phyloP scores from a whole-genome alignment of 2,113 vertebrate genomes.

The Vulpes lagopus region DNA sequence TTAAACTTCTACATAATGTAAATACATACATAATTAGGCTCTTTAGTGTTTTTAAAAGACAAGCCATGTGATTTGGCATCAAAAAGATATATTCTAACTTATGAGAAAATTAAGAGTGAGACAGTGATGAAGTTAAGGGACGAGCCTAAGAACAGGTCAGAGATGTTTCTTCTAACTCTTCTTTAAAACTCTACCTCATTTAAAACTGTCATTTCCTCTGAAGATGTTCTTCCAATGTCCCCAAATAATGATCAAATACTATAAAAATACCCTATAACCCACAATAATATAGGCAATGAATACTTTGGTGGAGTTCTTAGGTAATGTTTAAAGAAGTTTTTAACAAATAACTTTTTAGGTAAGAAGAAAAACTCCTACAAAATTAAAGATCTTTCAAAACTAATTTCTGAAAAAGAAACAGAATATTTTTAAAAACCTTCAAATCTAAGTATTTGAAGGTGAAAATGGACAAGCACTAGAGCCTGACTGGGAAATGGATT shows the following conservation, averaged over 20 bases:
- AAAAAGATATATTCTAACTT: not conserved
- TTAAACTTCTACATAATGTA: not conserved
- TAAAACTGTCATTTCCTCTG: not conserved
- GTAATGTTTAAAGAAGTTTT: not conserved
- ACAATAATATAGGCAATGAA: not conserved
- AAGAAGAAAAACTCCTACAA: not conserved
- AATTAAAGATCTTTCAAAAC: not conserved
- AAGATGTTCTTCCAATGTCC: not conserved
- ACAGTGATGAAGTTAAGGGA: not conserved
- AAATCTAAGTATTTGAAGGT: not conserved
- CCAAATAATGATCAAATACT: not conserved
- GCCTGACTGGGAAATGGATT: not conserved
- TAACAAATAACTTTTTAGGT: not conserved
- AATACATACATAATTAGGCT: not conserved
- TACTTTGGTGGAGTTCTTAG: not conserved
- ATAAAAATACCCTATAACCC: not conserved
- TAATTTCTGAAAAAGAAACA: constrained; percentile 18
- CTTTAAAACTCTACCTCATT: not conserved
- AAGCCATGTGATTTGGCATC: not conserved
- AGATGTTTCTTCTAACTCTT: not conserved
- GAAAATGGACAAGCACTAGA: not conserved
- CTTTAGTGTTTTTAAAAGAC: not conserved
- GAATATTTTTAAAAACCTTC: constrained; percentile 1
- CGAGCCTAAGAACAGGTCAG: not conserved
- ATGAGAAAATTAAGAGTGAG: not conserved